Evolutionary conservation across 2,888 invertebrate species (phyloP), one percentile per base, ranked within the genome.

Genomic region (Lutraria lutraria): DNA sequence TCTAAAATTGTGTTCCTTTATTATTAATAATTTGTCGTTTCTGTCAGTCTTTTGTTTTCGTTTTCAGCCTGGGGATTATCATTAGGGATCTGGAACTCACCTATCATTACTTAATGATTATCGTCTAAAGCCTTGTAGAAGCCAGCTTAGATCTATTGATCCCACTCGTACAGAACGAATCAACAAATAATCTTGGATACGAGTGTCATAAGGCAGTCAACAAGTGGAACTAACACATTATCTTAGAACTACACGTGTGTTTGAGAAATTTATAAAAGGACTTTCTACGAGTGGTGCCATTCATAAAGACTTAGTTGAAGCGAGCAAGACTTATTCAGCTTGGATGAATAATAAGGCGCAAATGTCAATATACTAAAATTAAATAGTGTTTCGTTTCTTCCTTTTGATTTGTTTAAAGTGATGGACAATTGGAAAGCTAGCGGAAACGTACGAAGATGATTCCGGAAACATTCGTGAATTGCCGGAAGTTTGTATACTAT

Each of bases 151-250:
- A 25, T 68, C n/a, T 68, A 68, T 68, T 68, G 63, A 68, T 68
- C n/a, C 21, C 12, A 68, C 25, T 68, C 63, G 63, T 68, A 21
- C 25, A 68, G 63, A 68, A 25, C 3, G 63, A n/a, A 68, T 68
- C 63, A 68, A 68, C 63, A 68, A 68, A 76, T 34, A 76, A 34
- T 76, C 76, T 76, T 76, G 76, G 31, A 34, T 34, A 76, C 34
- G 76, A 76, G 76, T 34, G 34, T 76, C 76, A 76, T 31, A 76
- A 34, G 76, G 34, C 76, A 76, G 76, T 76, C 76, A 76, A 76
- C 76, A 34, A 68, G 63, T 68, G 25, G 63, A n/a, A 68, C 63
- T 68, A 68, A 25, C n/a, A 68, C 63, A 25, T n/a, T 68, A 68
- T 21, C 63, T 25, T 3, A 25, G 63, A 25, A 12, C 2, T 68